These are phyloP conservation scores for Sarcophaga carnaria DNA, from an alignment of 2,888 invertebrate species.

Conservation along the genomic window DNA sequence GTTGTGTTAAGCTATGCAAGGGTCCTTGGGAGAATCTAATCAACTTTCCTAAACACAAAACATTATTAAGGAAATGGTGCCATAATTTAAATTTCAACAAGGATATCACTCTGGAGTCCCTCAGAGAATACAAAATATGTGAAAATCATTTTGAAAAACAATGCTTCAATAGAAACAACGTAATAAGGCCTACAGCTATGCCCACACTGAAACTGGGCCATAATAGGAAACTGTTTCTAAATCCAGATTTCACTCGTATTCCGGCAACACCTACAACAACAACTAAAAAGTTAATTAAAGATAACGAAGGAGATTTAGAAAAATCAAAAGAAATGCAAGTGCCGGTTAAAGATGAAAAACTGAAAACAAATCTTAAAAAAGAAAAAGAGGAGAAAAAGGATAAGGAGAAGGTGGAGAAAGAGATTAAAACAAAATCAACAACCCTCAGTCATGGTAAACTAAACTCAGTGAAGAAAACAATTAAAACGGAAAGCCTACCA, in stretches of 20 bases:
- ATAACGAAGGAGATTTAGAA: neutral
- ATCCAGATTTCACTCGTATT: slow-evolving; percentile 62
- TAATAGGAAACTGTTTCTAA: slow-evolving; percentile 72
- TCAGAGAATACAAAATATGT: slow-evolving; percentile 72
- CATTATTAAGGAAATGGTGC: slow-evolving; percentile 73
- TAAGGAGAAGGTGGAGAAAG: neutral
- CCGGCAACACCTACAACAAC: neutral
- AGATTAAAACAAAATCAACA: neutral
- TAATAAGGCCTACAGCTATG: slow-evolving; percentile 73
- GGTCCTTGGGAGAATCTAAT: slow-evolving; percentile 28
- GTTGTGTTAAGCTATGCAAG: slow-evolving; percentile 55
- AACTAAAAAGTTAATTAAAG: slow-evolving; percentile 16
- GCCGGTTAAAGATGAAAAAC: neutral
- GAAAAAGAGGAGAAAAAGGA: neutral
- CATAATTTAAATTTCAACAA: slow-evolving; percentile 73
- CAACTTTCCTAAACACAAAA: slow-evolving; percentile 58
- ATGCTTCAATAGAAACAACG: slow-evolving; percentile 62
- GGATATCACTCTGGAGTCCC: slow-evolving; percentile 45
- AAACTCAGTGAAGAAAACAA: too few species aligned
- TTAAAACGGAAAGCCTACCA: neutral
- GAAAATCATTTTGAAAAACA: slow-evolving; percentile 73
- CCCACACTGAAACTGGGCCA: slow-evolving; percentile 76
- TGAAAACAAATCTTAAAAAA: neutral
- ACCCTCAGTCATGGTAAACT: too few species aligned
- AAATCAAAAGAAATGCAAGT: neutral